Base-by-base conservation (phyloP, 2,113 vertebrate species). In the Procavia capensis region DNA sequence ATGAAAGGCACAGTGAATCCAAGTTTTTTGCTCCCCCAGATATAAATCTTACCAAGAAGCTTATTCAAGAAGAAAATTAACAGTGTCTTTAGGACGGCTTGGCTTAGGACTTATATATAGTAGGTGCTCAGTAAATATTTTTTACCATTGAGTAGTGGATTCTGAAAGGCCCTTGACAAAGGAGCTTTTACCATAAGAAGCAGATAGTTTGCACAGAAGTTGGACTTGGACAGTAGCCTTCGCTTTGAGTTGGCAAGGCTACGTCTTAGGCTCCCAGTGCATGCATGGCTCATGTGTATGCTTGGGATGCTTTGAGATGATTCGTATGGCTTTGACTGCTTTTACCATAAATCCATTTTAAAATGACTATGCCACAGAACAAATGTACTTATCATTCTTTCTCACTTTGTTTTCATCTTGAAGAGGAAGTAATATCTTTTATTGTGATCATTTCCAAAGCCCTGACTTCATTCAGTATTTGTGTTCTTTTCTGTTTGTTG, bases 41-140 rank as follows among this genome's bases (percentile, higher is more conserved):
- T 80, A 25, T 88, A 57, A 47, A 66, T 68, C 64, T 86, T 80
- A 63, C 31, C 34, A 61, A 68, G 61, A 63, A 43, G 39, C 31
- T 88, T 80, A 80, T 88, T 80, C 75, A 75, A 31, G 74, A 57
- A 93, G 66, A 93, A 41, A 95, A 87, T 70, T 83, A 45, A 84
- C 81, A 72, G 39, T 39, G 11, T 45, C 64, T 68, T 96, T 70
- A 72, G 90, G 59, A 36, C 34, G n/a, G n/a, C n/a, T n/a, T n/a
- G n/a, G n/a, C n/a, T n/a, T n/a, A n/a, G 90, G 59, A 36, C 34
- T 76, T 68, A 39, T 34, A 25, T 13, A 36, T 36, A 76, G 41
- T 81, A 84, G 41, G n/a, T 87, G 5, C 63, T 92, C 41, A 34
- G n/a, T 70, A 86, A 88, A 76, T 88, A 70, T 88, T 76, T 76